Evolutionary conservation across 2,797 vertebrate species (phyloP).

Genomic region (Poeciliopsis turneri): DNA sequence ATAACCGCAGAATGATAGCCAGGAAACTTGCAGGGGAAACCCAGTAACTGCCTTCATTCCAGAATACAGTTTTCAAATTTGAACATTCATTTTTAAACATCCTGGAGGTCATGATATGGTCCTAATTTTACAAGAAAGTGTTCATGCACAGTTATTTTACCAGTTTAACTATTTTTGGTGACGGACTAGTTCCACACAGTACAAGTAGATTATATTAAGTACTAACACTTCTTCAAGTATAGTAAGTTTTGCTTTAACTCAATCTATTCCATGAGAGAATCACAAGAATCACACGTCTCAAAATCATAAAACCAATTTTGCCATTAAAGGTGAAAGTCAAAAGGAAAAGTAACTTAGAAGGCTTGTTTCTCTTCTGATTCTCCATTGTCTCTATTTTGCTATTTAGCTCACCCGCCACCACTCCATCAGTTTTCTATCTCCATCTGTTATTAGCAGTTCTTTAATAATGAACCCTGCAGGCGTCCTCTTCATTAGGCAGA

Average conservation of each 20-base stretch:
- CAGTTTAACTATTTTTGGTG: not conserved
- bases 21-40: not conserved
- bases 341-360: constrained; percentile 7
- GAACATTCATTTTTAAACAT: not conserved
- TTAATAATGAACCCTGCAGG: constrained; percentile 81
- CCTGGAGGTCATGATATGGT: not conserved
- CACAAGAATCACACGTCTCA: not conserved
- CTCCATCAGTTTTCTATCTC: constrained; percentile 52
- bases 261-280: not conserved
- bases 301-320: not conserved
- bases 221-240: not conserved
- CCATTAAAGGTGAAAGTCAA: not conserved
- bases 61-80: not conserved
- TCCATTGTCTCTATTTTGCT: constrained; percentile 33
- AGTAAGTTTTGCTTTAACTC: not conserved
- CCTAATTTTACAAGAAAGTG: not conserved
- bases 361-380: constrained; percentile 14
- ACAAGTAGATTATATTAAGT: not conserved
- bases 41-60: not conserved
- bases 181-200: not conserved
- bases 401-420: constrained; percentile 20
- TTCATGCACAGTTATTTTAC: not conserved
- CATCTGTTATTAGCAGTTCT: constrained; percentile 74
- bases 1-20: not conserved
- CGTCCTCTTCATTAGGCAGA: constrained; percentile 78